These are phyloP conservation scores for Oxygymnocypris stewartii DNA, from an alignment of 2,113 vertebrate genomes.

Conservation along the genomic window DNA sequence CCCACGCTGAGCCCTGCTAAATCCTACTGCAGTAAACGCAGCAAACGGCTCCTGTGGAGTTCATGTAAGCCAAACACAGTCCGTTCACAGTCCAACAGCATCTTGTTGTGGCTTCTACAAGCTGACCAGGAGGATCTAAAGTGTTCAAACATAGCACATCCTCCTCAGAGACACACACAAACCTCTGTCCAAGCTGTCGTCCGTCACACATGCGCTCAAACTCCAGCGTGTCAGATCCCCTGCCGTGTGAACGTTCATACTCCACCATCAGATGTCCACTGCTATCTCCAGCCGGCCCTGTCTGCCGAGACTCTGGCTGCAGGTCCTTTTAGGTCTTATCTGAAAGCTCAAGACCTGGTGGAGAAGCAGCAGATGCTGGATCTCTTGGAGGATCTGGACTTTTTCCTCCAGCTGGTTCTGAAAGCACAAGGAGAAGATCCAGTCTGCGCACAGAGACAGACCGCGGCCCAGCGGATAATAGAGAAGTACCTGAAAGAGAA, in stretches of 20 bases:
- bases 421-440: conserved; percentile 33
- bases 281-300: conserved; percentile 27
- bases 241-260: background rate
- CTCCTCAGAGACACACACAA: background rate
- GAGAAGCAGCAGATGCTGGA: conserved; percentile 16
- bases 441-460: conserved; percentile 17
- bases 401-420: conserved; percentile 32
- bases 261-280: background rate
- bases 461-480: background rate
- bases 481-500: background rate
- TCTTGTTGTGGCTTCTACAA: background rate
- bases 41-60: conserved; percentile 1
- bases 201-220: conserved; percentile 38
- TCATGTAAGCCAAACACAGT: too few relatives aligned
- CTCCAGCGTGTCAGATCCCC: conserved; percentile 25
- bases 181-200: background rate
- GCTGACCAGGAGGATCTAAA: background rate
- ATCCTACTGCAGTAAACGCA: conserved; percentile 15
- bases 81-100: background rate
- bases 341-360: background rate
- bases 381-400: conserved; percentile 38
- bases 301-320: conserved; percentile 33
- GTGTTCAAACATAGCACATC: background rate
- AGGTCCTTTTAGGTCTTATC: conserved; percentile 16
- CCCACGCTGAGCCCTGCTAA: background rate